A percentile compares a stretch with the other conserved stretches of the same genome.
Evolutionary conservation across 2,113 vertebrate genomes (phyloP).

Genomic region (Austrofundulus limnaeus): DNA sequence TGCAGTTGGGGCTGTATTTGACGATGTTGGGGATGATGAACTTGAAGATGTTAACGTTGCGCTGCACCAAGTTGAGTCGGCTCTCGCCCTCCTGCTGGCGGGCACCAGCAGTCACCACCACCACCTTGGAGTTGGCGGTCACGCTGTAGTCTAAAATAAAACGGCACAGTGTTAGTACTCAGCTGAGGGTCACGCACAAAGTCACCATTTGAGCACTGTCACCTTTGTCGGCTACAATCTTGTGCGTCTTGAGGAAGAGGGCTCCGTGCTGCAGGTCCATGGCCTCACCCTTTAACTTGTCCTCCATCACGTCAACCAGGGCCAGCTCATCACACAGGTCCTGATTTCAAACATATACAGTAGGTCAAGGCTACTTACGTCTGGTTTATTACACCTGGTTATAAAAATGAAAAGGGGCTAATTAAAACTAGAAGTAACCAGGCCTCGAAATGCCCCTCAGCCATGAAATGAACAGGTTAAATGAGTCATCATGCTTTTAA

Average conservation of each 20-base stretch:
- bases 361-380: background rate
- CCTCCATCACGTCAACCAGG: constrained; percentile 96
- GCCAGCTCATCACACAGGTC: constrained; percentile 95
- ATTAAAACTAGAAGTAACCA: too few relatives aligned
- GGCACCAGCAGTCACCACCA: constrained; percentile 95
- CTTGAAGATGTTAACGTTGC: constrained; percentile 98
- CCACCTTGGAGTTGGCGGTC: constrained; percentile 93
- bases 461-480: too few relatives aligned
- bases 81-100: constrained; percentile 98
- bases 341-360: constrained; percentile 65
- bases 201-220: background rate
- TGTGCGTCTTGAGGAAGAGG: constrained; percentile 95
- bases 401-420: too few relatives aligned
- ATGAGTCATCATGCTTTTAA: too few relatives aligned
- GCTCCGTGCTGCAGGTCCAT: constrained; percentile 97
- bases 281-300: constrained; percentile 95
- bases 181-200: background rate
- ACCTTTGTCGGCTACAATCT: constrained; percentile 97
- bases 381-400: too few relatives aligned
- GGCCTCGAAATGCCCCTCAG: too few relatives aligned
- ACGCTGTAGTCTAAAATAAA: constrained; percentile 87
- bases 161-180: background rate
- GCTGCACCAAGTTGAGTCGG: constrained; percentile 96
- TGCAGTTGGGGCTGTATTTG: constrained; percentile 96
- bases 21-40: constrained; percentile 98